These are phyloP conservation scores for Daphoenositta chrysoptera DNA, from an alignment of 2,113 vertebrate genomes.

Conservation along the genomic window DNA sequence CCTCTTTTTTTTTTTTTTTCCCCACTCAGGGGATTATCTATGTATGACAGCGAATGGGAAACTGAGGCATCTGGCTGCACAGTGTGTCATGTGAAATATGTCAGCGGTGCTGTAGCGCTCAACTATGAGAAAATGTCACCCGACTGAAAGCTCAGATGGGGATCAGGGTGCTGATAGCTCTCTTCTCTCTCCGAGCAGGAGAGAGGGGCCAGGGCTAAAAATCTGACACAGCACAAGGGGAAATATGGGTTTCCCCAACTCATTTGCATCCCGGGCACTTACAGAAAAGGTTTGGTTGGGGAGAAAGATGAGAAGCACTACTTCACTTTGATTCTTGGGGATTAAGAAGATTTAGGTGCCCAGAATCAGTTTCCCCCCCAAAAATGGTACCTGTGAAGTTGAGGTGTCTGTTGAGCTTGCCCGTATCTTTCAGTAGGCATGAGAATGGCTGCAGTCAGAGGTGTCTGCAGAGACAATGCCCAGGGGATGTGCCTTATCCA, in stretches of 20 bases:
- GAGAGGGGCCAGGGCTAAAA: background rate
- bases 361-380: rapidly evolving
- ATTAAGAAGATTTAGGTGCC: background rate
- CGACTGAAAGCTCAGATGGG: background rate
- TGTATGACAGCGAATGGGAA: background rate
- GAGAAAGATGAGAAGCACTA: background rate
- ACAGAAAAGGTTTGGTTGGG: background rate
- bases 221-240: background rate
- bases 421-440: background rate
- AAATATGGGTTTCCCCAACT: background rate
- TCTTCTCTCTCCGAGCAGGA: background rate
- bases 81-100: background rate
- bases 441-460: background rate
- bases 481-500: background rate
- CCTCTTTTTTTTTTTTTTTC: too few relatives aligned
- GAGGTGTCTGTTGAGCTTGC: background rate
- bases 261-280: background rate
- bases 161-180: background rate
- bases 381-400: background rate
- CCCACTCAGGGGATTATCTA: background rate
- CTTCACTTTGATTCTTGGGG: background rate
- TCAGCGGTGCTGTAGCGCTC: background rate
- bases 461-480: background rate
- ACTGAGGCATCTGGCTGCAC: background rate
- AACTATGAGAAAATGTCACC: background rate